Base-by-base conservation (phyloP, 2,113 vertebrate genomes). In the Accipiter cooperii region DNA sequence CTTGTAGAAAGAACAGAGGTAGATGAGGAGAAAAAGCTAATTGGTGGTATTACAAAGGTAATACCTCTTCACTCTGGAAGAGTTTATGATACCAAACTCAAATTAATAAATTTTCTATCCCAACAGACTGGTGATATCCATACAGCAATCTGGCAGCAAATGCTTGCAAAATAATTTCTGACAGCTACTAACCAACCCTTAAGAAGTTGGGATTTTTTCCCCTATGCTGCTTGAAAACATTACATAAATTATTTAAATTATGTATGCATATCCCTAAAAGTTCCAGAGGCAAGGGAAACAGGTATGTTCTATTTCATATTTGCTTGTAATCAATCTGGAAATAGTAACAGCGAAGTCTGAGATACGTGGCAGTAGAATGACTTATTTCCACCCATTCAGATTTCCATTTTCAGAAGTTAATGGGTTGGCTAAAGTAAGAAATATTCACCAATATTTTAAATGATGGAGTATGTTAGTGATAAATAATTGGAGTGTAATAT, bases 131-230 rank as follows among this genome's bases (percentile, higher is more conserved):
- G 3, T 49, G 16, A 60, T 14, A 86, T 18, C 10, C 21, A 76
- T 6, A 3, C 17, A 86, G 33, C 70, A 82, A 49, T 54, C 21
- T 46, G 31, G 9, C 11, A 84, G 26, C 6, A 74, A 84, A 63
- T 31, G 10, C 31, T 81, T 87, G 12, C 54, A 65, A 84, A 91
- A 40, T 5, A 47, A 61, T 69, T 86, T 80, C 54, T 65, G 58
- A 69, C 24, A 70, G 13, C 2, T 54, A 13, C 17, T 11, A 55
- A 47, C 19, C 20, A 57, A 7, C 1, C 3, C 13, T 58, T 63
- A 52, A 78, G 7, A 74, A 29, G 12, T 1, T 82, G 31, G 2
- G 2, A 2, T 5, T 21, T 57, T 34, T 13, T 1, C 11, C 9
- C 22, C 8, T 38, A 12, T 12, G 7, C 5, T 81, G 5, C 16